These are phyloP conservation scores for Stenichneumon culpator DNA, from an alignment of 2,888 invertebrate species.

Conservation along the genomic window DNA sequence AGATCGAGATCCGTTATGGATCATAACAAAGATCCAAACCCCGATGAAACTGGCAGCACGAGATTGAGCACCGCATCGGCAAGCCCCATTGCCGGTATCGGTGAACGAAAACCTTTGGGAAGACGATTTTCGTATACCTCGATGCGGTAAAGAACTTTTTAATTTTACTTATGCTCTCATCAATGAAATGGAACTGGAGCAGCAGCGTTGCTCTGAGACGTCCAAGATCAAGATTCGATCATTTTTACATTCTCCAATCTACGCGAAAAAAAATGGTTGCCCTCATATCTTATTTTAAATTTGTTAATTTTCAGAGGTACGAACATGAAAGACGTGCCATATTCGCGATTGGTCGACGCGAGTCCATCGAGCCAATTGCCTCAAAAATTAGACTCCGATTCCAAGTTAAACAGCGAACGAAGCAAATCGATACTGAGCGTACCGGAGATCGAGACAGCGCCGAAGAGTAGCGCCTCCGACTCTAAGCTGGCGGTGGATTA, in stretches of 20 bases:
- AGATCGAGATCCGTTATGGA: constrained; percentile 83
- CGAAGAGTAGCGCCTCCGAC: constrained; percentile 94
- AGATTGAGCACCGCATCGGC: constrained; percentile 82
- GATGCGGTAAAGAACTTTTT: constrained; percentile 84
- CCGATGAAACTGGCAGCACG: constrained; percentile 76
- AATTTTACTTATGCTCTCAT: background rate
- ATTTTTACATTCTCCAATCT: background rate
- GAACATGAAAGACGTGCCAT: constrained; percentile 91
- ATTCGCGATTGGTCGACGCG: constrained; percentile 91
- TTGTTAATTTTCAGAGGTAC: constrained; percentile 73
- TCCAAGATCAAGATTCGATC: background rate
- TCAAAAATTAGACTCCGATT: constrained; percentile 90
- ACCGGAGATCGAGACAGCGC: constrained; percentile 86
- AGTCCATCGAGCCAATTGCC: constrained; percentile 86
- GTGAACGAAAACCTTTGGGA: constrained; percentile 85
- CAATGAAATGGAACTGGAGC: background rate
- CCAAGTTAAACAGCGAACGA: constrained; percentile 88
- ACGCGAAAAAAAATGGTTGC: background rate
- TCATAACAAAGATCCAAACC: constrained; percentile 78
- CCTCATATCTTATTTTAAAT: constrained; percentile 39
- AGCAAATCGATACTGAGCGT: constrained; percentile 85
- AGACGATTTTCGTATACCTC: constrained; percentile 89
- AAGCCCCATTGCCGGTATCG: constrained; percentile 84
- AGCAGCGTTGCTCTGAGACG: background rate
- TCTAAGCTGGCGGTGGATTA: constrained; percentile 94